A percentile compares a stretch with the other conserved stretches of the same genome.
Evolutionary conservation across 2,888 invertebrate genomes (phyloP).

Genomic region (Lasioglossum zephyrum): DNA sequence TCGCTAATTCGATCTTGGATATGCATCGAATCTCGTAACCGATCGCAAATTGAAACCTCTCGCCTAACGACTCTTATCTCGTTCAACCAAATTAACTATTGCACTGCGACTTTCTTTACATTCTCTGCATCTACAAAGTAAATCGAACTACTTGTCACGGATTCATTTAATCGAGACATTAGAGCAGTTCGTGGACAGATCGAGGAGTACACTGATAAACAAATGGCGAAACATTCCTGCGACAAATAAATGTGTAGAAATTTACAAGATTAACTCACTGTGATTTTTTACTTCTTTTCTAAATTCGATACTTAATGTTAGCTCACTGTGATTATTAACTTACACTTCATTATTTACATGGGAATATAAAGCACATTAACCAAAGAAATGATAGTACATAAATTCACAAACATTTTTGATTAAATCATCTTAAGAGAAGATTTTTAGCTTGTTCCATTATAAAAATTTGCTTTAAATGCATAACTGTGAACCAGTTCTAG

Average conservation of each 20-base stretch:
- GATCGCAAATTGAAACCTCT: neutral
- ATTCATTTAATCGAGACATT: neutral
- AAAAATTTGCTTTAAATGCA: neutral
- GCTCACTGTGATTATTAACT: neutral
- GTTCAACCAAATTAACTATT: neutral
- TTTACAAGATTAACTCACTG: neutral
- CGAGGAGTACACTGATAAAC: neutral
- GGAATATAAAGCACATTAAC: neutral
- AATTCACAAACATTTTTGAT: neutral
- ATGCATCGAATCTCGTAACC: slow-evolving; percentile 32
- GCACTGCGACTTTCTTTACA: neutral
- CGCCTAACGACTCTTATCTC: neutral
- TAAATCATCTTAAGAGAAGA: neutral
- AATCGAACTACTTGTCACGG: neutral
- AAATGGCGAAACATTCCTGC: neutral
- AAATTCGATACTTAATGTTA: neutral
- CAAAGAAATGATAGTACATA: neutral
- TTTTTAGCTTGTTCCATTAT: too few relatives aligned
- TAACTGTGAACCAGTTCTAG: neutral
- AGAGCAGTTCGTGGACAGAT: neutral
- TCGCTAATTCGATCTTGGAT: slow-evolving; percentile 16
- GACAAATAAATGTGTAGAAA: neutral
- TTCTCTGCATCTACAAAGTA: neutral
- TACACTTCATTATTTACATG: neutral
- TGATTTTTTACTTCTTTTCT: neutral